Evolutionary conservation across 2,888 invertebrate species (phyloP).

Genomic region (Liposcelis brunnea): DNA sequence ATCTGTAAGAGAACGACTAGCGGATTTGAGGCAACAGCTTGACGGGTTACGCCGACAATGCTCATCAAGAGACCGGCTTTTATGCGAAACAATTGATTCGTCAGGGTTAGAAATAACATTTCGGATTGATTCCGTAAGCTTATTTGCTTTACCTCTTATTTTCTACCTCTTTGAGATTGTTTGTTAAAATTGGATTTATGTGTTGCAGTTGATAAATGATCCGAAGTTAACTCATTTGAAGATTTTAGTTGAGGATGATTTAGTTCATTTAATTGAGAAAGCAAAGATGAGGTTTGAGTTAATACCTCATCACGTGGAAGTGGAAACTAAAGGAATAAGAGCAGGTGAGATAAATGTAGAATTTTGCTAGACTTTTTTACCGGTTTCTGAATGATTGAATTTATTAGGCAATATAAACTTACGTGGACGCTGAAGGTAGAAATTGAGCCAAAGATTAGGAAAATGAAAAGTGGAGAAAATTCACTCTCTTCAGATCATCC

Average conservation of each 20-base stretch:
- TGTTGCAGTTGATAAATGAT: conserved; percentile 22
- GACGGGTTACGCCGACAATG: conserved; percentile 46
- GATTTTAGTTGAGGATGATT: conserved; percentile 27
- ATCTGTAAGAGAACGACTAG: conserved; percentile 37
- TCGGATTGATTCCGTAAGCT: conserved; percentile 38
- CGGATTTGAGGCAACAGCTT: conserved; percentile 39
- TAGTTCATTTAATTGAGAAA: too few relatives aligned
- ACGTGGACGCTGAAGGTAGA: too few relatives aligned
- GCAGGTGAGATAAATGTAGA: conserved; percentile 35
- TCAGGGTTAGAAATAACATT: conserved; percentile 47
- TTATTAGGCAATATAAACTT: too few relatives aligned
- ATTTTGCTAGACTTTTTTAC: too few relatives aligned
- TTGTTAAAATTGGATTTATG: conserved; percentile 17
- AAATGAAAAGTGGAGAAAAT: too few relatives aligned
- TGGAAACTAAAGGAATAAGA: conserved; percentile 37
- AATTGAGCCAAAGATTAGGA: too few relatives aligned
- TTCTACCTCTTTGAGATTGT: too few relatives aligned
- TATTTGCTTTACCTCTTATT: too few relatives aligned
- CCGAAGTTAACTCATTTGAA: conserved; percentile 21
- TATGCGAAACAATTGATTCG: conserved; percentile 60
- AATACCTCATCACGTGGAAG: conserved; percentile 38
- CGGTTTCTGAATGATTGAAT: too few relatives aligned
- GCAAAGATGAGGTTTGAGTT: conserved; percentile 29
- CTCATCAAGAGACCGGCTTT: conserved; percentile 44
- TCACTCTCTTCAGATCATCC: too few relatives aligned